These are phyloP conservation scores for Xiphydria camelus DNA, from an alignment of 2,888 invertebrate species.

Conservation along the genomic window DNA sequence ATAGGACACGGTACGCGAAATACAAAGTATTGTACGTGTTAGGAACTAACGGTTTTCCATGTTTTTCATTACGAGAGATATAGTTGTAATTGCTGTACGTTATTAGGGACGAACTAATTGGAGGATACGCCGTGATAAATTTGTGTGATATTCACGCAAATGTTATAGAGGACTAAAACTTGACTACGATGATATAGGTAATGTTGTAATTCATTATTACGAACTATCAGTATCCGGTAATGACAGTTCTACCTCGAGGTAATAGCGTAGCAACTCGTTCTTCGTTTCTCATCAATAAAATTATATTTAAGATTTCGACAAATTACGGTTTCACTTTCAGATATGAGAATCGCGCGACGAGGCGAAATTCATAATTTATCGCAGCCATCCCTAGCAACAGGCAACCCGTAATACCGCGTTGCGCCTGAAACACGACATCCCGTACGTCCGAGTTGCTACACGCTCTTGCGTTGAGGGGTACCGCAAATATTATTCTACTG, in stretches of 20 bases:
- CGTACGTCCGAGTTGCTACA: conserved; percentile 1
- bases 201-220: conserved; percentile 22
- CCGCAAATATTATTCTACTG: conserved; percentile 39
- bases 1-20: too few species aligned
- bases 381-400: too few species aligned
- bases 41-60: conserved; percentile 9
- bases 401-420: too few species aligned
- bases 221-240: conserved; percentile 21
- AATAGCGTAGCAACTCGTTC: conserved; percentile 22
- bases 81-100: conserved; percentile 3
- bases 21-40: too few species aligned
- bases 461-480: conserved; percentile 5
- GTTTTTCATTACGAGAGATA: conserved; percentile 11
- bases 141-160: conserved; percentile 29
- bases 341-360: too few species aligned
- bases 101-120: neutral
- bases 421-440: too few species aligned
- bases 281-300: too few species aligned
- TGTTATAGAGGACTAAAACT: neutral
- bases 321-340: too few species aligned
- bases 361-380: too few species aligned
- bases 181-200: conserved; percentile 1
- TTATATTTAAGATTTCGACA: too few species aligned
- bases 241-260: conserved; percentile 25
- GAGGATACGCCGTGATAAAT: too few species aligned